phyloP scores from a whole-genome alignment of 2,797 vertebrate genomes.

The Cryptoprocta ferox region DNA sequence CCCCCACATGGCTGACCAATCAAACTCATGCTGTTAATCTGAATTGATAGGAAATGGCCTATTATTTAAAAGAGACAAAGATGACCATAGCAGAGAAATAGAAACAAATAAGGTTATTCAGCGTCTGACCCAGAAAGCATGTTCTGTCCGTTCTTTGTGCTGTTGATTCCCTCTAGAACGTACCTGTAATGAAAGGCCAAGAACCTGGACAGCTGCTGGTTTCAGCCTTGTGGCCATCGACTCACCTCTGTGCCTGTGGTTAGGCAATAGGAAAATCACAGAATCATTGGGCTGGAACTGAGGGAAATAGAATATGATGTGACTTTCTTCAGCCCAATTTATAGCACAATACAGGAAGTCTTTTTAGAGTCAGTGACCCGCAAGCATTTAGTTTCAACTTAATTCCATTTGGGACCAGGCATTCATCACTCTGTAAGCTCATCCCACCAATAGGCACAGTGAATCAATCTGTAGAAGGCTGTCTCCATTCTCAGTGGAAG shows the following conservation, averaged over 20 bases:
- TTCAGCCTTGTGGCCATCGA: neutral
- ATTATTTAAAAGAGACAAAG: slow-evolving; percentile 48
- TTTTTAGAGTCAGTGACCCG: neutral
- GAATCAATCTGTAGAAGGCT: neutral
- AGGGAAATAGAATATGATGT: neutral
- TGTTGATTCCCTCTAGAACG: neutral
- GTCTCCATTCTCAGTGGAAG: neutral
- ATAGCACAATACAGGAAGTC: neutral
- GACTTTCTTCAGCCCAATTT: neutral
- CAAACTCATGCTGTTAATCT: slow-evolving; percentile 41
- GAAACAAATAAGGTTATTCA: slow-evolving; percentile 31
- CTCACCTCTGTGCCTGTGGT: neutral
- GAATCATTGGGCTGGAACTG: neutral
- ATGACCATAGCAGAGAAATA: neutral
- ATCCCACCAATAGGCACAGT: neutral
- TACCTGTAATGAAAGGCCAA: neutral
- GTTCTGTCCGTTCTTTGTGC: neutral
- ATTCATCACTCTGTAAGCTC: neutral
- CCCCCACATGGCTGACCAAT: slow-evolving; percentile 1
- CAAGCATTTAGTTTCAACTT: neutral
- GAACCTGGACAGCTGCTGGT: neutral
- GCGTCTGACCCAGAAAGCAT: neutral
- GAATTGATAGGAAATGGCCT: slow-evolving; percentile 42
- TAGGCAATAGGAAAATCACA: neutral
- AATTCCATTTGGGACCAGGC: neutral